Percentiles rank a stretch among this genome's conserved stretches.
These are phyloP conservation scores for Bradypodion pumilum DNA, from an alignment of 2,797 vertebrate species.

Conservation along the genomic window DNA sequence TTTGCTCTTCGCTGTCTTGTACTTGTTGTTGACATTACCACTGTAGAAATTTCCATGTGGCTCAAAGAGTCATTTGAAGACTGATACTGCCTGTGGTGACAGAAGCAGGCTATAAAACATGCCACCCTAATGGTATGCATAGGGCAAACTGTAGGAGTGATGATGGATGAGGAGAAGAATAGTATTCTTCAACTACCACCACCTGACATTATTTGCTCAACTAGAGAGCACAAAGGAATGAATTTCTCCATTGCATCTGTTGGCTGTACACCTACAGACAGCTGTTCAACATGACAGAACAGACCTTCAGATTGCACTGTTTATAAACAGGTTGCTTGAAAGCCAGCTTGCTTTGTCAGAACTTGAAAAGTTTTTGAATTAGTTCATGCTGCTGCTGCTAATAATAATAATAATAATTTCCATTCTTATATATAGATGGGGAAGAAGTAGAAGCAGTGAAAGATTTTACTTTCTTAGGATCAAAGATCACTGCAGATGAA, in stretches of 20 bases:
- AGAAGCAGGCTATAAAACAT: conserved; percentile 51
- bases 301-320: conserved; percentile 58
- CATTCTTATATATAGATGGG: too few species aligned
- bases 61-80: conserved; percentile 26
- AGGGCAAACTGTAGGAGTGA: conserved; percentile 53
- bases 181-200: conserved; percentile 34
- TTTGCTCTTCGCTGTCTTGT: conserved; percentile 35
- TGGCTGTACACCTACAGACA: conserved; percentile 55
- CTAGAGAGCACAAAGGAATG: conserved; percentile 42
- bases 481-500: too few species aligned
- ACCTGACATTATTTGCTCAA: conserved; percentile 64
- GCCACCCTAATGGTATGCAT: conserved; percentile 47
- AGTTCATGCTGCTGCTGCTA: conserved; percentile 58
- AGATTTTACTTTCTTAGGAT: too few species aligned
- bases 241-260: conserved; percentile 46
- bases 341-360: conserved; percentile 63
- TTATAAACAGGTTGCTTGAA: conserved; percentile 57
- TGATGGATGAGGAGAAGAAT: conserved; percentile 66
- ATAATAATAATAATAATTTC: conserved; percentile 47
- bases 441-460: too few species aligned
- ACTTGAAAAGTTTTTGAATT: conserved; percentile 47
- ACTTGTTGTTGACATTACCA: conserved; percentile 38
- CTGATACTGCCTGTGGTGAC: conserved; percentile 53
- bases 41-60: conserved; percentile 39
- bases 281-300: conserved; percentile 56